These are phyloP conservation scores for Cetoscarus ocellatus DNA, from an alignment of 2,797 vertebrate genomes.

Conservation along the genomic window DNA sequence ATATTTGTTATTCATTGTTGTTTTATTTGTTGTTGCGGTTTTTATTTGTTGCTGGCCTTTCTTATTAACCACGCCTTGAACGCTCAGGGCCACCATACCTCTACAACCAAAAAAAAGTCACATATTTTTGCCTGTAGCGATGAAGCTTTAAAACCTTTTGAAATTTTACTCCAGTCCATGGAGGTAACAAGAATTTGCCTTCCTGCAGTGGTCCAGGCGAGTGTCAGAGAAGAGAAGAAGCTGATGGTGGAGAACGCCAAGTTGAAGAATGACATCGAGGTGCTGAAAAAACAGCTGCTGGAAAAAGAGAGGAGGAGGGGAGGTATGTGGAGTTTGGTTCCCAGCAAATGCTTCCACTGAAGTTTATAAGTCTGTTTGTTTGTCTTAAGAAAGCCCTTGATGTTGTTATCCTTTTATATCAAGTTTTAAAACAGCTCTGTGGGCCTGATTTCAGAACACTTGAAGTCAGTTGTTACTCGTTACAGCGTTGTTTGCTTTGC, in stretches of 20 bases:
- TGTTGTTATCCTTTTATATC: slow-evolving; percentile 41
- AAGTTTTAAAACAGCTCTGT: slow-evolving; percentile 15
- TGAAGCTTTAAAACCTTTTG: slow-evolving; percentile 21
- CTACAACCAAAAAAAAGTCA: too few species aligned
- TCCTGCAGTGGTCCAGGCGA: slow-evolving; percentile 90
- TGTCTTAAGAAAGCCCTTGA: slow-evolving; percentile 46
- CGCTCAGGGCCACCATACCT: too few species aligned
- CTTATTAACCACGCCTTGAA: too few species aligned
- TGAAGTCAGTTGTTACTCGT: slow-evolving; percentile 56
- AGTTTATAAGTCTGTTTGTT: slow-evolving; percentile 44
- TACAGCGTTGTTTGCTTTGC: slow-evolving; percentile 52
- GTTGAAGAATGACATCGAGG: slow-evolving; percentile 96
- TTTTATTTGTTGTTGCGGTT: too few species aligned
- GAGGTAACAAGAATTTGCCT: slow-evolving; percentile 39
- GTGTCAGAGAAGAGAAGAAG: slow-evolving; percentile 95
- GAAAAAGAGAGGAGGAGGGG: slow-evolving; percentile 93
- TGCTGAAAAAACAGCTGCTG: slow-evolving; percentile 92
- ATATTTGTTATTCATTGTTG: too few species aligned
- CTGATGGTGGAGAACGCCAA: slow-evolving; percentile 96
- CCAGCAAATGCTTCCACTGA: slow-evolving; percentile 11
- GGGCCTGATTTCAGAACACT: slow-evolving; percentile 29
- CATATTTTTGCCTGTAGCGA: slow-evolving; percentile 12
- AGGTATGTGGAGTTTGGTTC: slow-evolving; percentile 74
- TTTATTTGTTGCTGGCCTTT: too few species aligned
- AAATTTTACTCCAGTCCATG: slow-evolving; percentile 27